Percentiles rank a stretch among this genome's conserved stretches.
These are phyloP conservation scores for Campoplex capitator DNA, from an alignment of 2,888 invertebrate species.

Conservation along the genomic window DNA sequence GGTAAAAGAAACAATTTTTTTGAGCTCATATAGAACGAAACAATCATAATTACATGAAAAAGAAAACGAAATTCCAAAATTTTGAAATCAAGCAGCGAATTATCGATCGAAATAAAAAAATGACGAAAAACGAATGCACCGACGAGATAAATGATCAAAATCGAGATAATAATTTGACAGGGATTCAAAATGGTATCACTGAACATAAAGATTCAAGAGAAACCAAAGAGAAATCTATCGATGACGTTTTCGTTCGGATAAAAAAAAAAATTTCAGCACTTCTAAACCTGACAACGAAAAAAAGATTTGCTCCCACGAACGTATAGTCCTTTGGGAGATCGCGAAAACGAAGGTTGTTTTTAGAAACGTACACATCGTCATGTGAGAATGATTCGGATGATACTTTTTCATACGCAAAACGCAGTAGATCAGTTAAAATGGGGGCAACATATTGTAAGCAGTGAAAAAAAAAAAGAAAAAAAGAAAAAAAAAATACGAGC, in stretches of 20 bases:
- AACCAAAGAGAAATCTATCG: neutral
- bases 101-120: neutral
- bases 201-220: neutral
- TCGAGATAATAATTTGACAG: too few species aligned
- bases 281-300: neutral
- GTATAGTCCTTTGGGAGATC: neutral
- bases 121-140: neutral
- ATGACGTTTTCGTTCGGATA: neutral
- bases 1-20: too few species aligned
- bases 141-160: too few species aligned
- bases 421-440: slow-evolving; percentile 14
- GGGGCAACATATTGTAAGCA: slow-evolving; percentile 16
- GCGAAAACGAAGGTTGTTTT: neutral
- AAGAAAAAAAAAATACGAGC: neutral
- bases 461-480: neutral
- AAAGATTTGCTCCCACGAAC: neutral
- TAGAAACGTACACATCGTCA: neutral
- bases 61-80: too few species aligned
- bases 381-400: neutral
- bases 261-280: neutral
- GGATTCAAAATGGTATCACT: neutral
- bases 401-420: neutral
- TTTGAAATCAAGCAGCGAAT: neutral
- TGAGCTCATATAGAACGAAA: too few species aligned
- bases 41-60: too few species aligned